These are phyloP conservation scores for Zosterops borbonicus DNA, from an alignment of 2,113 vertebrate species.

Conservation along the genomic window DNA sequence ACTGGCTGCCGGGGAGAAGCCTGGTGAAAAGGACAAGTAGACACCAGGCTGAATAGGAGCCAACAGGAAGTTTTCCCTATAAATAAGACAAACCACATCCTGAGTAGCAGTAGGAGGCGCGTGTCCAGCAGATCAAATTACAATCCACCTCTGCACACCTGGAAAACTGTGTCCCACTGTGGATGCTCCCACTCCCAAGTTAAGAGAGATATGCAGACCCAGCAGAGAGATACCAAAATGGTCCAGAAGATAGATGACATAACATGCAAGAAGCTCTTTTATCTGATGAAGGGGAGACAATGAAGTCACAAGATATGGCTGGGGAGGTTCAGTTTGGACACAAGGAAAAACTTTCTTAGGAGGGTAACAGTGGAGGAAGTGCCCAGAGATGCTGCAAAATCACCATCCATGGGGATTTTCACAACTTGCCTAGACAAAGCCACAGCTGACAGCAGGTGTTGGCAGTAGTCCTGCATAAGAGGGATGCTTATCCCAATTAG, in stretches of 20 bases:
- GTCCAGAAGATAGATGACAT: not conserved
- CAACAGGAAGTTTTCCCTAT: not conserved
- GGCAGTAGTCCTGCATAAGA: not conserved
- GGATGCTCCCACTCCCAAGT: not conserved
- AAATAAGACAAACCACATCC: not conserved
- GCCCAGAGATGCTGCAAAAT: not conserved
- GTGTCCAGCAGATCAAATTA: not conserved
- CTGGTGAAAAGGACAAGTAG: not conserved
- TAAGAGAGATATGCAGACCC: not conserved
- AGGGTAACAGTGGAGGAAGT: not conserved
- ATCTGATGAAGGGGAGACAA: not conserved
- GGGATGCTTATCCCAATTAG: not conserved
- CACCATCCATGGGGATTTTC: not conserved
- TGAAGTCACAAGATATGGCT: not conserved
- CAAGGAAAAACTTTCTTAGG: not conserved
- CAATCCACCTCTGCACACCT: not conserved
- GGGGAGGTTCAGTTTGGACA: not conserved
- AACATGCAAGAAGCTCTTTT: not conserved
- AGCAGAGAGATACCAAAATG: not conserved
- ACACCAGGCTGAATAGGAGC: not conserved
- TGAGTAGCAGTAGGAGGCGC: not conserved
- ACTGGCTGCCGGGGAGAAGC: not conserved
- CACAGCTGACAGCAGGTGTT: not conserved
- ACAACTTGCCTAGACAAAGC: not conserved
- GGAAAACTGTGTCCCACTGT: not conserved